Base-by-base conservation (phyloP, 2,888 invertebrate genomes). In the Miltochrista miniata region DNA sequence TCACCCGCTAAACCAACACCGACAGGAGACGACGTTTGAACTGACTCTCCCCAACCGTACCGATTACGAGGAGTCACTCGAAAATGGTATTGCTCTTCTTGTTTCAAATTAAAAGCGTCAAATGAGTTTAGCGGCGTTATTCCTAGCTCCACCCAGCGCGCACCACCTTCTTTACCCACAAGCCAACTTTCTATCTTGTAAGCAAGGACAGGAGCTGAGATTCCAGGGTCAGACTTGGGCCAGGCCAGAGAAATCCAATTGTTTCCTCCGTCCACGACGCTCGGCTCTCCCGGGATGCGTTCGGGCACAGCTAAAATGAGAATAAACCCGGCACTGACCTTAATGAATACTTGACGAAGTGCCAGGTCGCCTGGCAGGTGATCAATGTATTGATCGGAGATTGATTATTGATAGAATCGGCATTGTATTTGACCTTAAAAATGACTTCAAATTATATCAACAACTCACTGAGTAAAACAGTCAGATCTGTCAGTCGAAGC, bases 31-130 rank as follows among this genome's bases (percentile, higher is more conserved):
- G 93, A 93, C 3, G 95, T 95, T 72, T 95, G 95, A 0, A 94
- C 93, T 0, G 96, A 92, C 66, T 96, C 96, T 10, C 98, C 97
- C 95, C 96, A 97, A 31, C 98, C 98, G 76, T 96, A 97, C 67
- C 97, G 94, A 89, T 98, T 98, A 51, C 96, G 93, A 0, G 98
- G 97, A 0, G 97, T 96, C 9, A 98, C 94, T 50, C 97, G 93
- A 86, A 98, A 98, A 79, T 96, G 95, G 79, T 98, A 98, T 73
- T 96, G 95, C 36, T 94, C 93, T 38, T 95, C 96, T 34, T 95
- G 93, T 72, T 95, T 95, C 50, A 97, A 87, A 79, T 97, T 96
- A 84, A 97, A 97, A 0, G 95, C 96, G 78, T 97, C 97, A 78
- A 95, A 96, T 8, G 94, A 94, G 77, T 95, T 96, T 42, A 96